Evolutionary conservation across 2,113 vertebrate species (phyloP).

Genomic region (Morone chrysops): DNA sequence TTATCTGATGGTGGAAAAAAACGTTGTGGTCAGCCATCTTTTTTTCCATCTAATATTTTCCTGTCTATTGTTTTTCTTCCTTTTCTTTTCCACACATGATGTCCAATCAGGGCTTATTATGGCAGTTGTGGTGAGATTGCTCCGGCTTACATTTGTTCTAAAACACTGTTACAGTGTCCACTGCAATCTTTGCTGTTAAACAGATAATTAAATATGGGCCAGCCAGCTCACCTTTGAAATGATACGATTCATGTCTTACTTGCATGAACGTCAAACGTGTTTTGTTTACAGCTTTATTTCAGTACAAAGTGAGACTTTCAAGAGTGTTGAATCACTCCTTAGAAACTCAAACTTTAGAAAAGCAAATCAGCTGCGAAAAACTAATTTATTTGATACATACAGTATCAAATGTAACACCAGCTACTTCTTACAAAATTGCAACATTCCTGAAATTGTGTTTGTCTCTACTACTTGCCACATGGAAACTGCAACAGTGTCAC

Average conservation of each 20-base stretch:
- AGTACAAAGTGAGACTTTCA: neutral
- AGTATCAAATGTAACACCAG: neutral
- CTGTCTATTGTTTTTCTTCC: slow-evolving; percentile 48
- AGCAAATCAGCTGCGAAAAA: neutral
- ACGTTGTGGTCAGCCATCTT: slow-evolving; percentile 76
- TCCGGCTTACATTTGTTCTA: neutral
- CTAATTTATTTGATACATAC: neutral
- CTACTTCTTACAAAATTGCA: neutral
- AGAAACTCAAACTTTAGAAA: neutral
- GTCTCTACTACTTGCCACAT: neutral
- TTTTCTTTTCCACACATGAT: slow-evolving; percentile 24
- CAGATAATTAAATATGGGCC: neutral
- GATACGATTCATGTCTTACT: neutral
- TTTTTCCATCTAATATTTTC: slow-evolving; percentile 38
- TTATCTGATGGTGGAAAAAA: slow-evolving; percentile 87
- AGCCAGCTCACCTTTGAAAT: neutral
- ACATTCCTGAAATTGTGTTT: neutral
- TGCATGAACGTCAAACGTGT: no score
- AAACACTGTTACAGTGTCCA: neutral
- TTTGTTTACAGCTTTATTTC: neutral
- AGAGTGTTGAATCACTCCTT: neutral
- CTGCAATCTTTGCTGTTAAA: neutral
- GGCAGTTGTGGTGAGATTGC: neutral
- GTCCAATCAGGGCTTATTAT: slow-evolving; percentile 35
- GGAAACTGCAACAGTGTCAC: neutral